Conservation (phyloP, 2,797 vertebrate genomes). For the Intellagama lesueurii region DNA sequence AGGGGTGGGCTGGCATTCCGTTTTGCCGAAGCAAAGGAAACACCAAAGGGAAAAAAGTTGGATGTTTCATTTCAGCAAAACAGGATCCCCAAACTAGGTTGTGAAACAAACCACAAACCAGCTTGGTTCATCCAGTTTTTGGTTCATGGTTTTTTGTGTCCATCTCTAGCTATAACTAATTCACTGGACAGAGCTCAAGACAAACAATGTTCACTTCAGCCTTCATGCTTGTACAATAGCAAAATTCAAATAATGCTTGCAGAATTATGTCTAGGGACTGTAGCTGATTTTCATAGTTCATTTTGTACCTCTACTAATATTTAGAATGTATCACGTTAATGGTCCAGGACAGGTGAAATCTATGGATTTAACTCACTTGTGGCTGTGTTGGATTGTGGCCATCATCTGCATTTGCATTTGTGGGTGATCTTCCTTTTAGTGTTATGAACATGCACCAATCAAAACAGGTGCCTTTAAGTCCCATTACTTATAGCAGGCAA, state of each 20-base stretch:
- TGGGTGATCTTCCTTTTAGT: background rate
- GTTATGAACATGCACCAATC: background rate
- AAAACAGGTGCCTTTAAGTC: background rate
- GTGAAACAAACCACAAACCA: no score
- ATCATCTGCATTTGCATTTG: background rate
- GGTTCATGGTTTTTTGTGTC: no score
- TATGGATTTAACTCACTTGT: background rate
- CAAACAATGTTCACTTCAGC: background rate
- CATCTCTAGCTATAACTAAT: background rate
- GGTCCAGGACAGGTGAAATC: background rate
- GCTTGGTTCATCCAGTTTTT: no score
- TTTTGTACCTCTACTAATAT: conserved; percentile 2
- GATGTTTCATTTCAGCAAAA: no score
- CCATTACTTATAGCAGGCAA: background rate
- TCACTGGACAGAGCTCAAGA: background rate
- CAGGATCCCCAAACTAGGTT: no score
- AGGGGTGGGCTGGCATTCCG: no score
- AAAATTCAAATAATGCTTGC: background rate
- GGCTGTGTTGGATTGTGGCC: background rate
- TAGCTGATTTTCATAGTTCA: background rate
- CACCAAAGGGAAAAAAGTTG: no score
- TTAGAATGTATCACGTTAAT: background rate
- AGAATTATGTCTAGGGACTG: background rate
- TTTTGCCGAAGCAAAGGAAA: no score
- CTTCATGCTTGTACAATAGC: background rate